Evolutionary conservation across 1,140 invertebrate genomes (phyloP).

Genomic region (Drosophila suzukii): DNA sequence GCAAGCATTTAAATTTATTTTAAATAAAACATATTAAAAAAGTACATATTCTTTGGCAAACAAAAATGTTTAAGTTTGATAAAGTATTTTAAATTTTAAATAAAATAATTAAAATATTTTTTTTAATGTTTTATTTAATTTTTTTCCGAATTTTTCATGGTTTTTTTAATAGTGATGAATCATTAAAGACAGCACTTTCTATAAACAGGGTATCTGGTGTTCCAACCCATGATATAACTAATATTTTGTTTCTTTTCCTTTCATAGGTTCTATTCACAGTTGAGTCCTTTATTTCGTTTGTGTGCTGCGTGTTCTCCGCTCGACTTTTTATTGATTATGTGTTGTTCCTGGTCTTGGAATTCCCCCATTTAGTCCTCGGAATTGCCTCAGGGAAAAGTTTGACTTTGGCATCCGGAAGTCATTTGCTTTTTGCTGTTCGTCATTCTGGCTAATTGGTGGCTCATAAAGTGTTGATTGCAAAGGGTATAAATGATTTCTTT

Average conservation of each 20-base stretch:
- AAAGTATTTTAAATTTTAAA: too few species aligned
- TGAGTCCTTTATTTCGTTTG: conserved; percentile 19
- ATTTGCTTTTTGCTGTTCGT: conserved; percentile 41
- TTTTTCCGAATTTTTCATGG: too few species aligned
- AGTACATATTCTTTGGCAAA: too few species aligned
- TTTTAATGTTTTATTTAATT: too few species aligned
- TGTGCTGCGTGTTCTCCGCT: conserved; percentile 47
- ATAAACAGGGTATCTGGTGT: neutral
- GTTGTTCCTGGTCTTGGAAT: conserved; percentile 24
- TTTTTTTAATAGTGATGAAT: too few species aligned
- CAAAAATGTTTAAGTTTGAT: too few species aligned
- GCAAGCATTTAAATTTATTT: too few species aligned
- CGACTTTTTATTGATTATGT: conserved; percentile 75
- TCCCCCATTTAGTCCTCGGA: conserved; percentile 18
- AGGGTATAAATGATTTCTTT: neutral
- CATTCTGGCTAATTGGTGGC: conserved; percentile 46
- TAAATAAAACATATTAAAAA: too few species aligned
- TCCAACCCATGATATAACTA: neutral
- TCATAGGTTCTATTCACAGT: conserved; percentile 20
- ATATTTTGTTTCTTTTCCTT: conserved; percentile 18
- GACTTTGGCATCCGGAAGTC: conserved; percentile 53
- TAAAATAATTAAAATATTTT: too few species aligned
- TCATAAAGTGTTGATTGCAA: neutral
- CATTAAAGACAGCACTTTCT: neutral
- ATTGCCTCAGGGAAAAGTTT: conserved; percentile 31